Base-by-base conservation (phyloP, 1,140 invertebrate species). In the Caenorhabditis tropicalis region DNA sequence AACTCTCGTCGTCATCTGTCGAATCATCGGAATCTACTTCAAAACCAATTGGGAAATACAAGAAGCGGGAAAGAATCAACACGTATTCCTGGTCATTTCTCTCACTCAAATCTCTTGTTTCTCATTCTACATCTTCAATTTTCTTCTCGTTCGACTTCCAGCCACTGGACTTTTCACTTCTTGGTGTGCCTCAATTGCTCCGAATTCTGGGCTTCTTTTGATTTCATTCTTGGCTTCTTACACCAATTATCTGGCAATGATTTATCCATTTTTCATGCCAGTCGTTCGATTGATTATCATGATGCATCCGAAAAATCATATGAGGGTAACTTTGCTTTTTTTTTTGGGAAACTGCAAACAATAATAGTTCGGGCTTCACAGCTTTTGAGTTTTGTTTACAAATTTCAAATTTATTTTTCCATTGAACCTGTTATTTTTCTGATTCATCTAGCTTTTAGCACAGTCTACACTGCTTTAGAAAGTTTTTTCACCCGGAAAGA, bases 191-290 rank as follows among this genome's bases (percentile, higher is more conserved):
- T 15, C 15, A 24, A 74, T 74, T 74, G 21, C 33, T n/a, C 65
- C 65, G 1, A 74, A 74, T 31, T 33, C 27, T 12, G 43, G 65
- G 65, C 36, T 74, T 10, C 24, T 74, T n/a, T 15, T 24, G 10
- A 10, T 74, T 2, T 43, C 65, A 12, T 74, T 74, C 24, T 24
- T 74, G 10, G 36, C 65, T 4, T 74, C 65, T 9, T 74, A 74
- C n/a, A 74, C 65, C 6, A 43, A 43, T 31, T 74, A 74, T 74
- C 12, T 46, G 36, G 65, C 65, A 43, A 74, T 74, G 65, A 46
- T 74, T 10, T 74, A 74, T 46, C 65, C 65, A 24, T 74, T 74
- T 43, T 74, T 74, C n/a, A 74, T 74, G 65, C 65, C 65, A 24
- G 36, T 74, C 15, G 65, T 74, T 46, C n/a, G 65, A n/a, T 43